Conservation (phyloP, 2,797 vertebrate genomes). For the Esox lucius region DNA sequence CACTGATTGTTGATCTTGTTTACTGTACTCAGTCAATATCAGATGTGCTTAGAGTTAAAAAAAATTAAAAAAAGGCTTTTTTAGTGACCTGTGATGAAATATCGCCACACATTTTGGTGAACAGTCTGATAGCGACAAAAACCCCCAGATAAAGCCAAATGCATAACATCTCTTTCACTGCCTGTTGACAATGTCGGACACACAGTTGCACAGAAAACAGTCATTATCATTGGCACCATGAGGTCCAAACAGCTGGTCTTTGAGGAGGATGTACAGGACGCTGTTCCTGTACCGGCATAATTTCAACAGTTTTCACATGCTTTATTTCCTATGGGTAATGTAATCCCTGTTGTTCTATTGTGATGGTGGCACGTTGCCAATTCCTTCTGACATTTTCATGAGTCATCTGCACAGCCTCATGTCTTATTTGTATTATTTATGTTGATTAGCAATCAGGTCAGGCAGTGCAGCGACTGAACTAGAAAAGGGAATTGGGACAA, state of each 20-base stretch:
- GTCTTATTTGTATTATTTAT: neutral
- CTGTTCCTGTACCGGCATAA: neutral
- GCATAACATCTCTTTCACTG: neutral
- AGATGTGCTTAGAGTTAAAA: too few species aligned
- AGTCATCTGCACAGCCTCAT: neutral
- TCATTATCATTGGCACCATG: neutral
- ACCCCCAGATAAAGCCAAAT: neutral
- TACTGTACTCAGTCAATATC: too few species aligned
- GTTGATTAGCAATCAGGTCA: constrained; percentile 9
- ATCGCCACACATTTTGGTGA: too few species aligned
- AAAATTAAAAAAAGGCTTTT: too few species aligned
- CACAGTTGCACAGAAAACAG: neutral
- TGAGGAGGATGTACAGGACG: neutral
- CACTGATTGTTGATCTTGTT: too few species aligned
- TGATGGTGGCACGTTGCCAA: neutral
- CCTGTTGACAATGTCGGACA: neutral
- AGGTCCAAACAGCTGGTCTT: neutral
- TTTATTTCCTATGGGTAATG: neutral
- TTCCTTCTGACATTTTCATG: neutral
- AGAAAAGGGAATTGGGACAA: neutral
- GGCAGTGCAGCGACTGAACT: neutral
- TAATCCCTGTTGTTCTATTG: neutral
- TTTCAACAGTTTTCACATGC: neutral
- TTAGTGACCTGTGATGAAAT: too few species aligned
- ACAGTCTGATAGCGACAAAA: too few species aligned